These are phyloP conservation scores for Plagiodera versicolora DNA, from an alignment of 2,888 invertebrate species.

Conservation along the genomic window DNA sequence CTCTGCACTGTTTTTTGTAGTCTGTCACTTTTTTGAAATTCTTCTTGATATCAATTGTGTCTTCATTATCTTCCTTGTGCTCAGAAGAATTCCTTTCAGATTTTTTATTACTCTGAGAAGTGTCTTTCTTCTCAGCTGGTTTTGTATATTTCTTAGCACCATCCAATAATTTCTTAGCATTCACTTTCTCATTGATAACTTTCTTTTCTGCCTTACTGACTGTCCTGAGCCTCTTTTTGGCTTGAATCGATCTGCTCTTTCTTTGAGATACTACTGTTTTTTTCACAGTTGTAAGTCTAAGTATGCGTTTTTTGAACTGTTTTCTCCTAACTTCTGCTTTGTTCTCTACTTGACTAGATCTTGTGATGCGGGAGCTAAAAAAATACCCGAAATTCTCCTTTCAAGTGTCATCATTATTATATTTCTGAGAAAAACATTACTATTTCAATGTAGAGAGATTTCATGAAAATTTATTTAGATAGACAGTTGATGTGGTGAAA, in stretches of 20 bases:
- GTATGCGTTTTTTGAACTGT: conserved; percentile 42
- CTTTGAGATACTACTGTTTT: conserved; percentile 38
- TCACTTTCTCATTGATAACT: conserved; percentile 16
- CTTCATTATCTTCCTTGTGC: conserved; percentile 21
- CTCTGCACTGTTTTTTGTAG: conserved; percentile 30
- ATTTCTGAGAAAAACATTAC: too few relatives aligned
- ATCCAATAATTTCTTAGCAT: conserved; percentile 22
- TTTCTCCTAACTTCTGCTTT: conserved; percentile 34
- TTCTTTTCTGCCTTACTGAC: conserved; percentile 14
- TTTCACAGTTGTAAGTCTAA: conserved; percentile 41
- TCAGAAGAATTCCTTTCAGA: conserved; percentile 5
- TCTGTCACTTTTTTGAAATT: conserved; percentile 36
- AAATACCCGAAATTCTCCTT: too few relatives aligned
- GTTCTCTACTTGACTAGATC: conserved; percentile 38
- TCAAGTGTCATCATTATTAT: too few relatives aligned
- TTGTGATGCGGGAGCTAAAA: conserved; percentile 40
- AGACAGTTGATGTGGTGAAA: too few relatives aligned
- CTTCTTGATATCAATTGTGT: conserved; percentile 26
- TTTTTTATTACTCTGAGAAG: conserved; percentile 21
- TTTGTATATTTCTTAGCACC: conserved; percentile 27
- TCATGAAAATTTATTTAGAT: too few relatives aligned
- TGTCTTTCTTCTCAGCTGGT: conserved; percentile 21
- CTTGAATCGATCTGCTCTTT: conserved; percentile 25
- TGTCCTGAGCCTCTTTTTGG: conserved; percentile 32
- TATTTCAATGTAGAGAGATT: too few relatives aligned